These are phyloP conservation scores for Amia ocellicauda DNA, from an alignment of 2,113 vertebrate species.

Conservation along the genomic window DNA sequence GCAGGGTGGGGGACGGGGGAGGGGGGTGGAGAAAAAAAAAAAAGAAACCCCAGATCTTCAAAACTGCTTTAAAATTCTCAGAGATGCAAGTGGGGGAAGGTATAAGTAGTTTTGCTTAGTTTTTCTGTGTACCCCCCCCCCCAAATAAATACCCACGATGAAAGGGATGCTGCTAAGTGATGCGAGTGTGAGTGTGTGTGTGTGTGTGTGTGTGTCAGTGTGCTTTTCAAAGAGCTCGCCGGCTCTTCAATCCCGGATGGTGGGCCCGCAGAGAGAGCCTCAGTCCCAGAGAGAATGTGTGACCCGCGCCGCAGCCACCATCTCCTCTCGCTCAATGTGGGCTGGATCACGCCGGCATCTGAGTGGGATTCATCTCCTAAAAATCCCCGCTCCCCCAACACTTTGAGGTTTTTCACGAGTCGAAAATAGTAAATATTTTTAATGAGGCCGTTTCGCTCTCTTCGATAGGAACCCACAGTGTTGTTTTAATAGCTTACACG, in stretches of 20 bases:
- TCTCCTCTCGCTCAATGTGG: neutral
- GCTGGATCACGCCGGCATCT: neutral
- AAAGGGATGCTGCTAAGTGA: constrained; percentile 1
- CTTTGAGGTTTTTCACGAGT: constrained; percentile 19
- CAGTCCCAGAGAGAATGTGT: constrained; percentile 6
- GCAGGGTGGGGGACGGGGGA: too few relatives aligned
- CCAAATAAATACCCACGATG: constrained; percentile 7
- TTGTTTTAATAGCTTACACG: constrained; percentile 66
- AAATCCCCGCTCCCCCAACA: neutral
- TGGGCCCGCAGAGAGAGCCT: neutral
- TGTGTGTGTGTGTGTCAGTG: constrained; percentile 11
- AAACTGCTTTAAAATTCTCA: neutral
- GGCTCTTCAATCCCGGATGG: constrained; percentile 11
- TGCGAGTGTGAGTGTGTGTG: constrained; percentile 3
- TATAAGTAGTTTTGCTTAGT: constrained; percentile 12
- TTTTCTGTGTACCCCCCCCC: neutral
- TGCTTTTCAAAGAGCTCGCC: constrained; percentile 13
- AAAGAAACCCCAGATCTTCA: constrained; percentile 1
- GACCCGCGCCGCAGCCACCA: neutral
- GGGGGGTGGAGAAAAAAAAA: too few relatives aligned
- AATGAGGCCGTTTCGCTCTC: constrained; percentile 41
- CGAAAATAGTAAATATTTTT: constrained; percentile 24
- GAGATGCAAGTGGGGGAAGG: neutral
- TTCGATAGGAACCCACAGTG: constrained; percentile 60
- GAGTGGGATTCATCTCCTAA: neutral